Base-by-base conservation (phyloP, 1,140 invertebrate genomes). In the Melitaea cinxia region DNA sequence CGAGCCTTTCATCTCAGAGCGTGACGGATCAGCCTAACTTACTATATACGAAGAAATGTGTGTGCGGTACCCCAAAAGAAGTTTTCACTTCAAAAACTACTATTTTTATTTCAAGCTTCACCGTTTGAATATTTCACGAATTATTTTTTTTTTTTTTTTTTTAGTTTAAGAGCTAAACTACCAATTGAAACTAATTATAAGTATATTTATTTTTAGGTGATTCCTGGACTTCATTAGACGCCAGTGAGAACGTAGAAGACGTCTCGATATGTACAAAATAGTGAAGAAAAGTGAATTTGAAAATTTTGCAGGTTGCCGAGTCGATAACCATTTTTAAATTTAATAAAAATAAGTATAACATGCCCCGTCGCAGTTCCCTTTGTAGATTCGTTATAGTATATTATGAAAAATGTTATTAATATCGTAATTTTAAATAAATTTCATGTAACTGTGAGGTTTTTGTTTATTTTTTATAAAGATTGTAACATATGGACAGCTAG, bases 301-400 rank as follows among this genome's bases (percentile, higher is more conserved):
- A 78, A 78, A 75, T 78, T 78, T 78, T 76, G 68, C 75, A 77
- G 75, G 68, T 59, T 21, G 39, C 70, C 42, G 17, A 42, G 21
- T 63, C 68, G 58, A 67, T 65, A 60, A 26, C 60, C 57, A 49
- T 37, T 60, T 28, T 62, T 68, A 66, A 72, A 72, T 70, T 63
- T 24, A 74, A 74, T 74, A 68, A 68, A 68, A 63, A 68, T 68
- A 68, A 68, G 66, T 63, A 68, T 63, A 68, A 68, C 42, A 35
- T 33, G 50, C 47, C 55, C 4, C 12, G 1, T 14, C 12, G 37
- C 14, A 35, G 55, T 45, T 57, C 47, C 23, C 21, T 57, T 45
- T 45, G 37, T 42, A 42, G 37, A 19, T 42, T 42, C 17, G 14
- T 14, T 14, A 17, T 42, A 42, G 15, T 15, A 19, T 42, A 12